Base-by-base conservation (phyloP, 2,888 invertebrate species). In the Petrophora chlorosata region DNA sequence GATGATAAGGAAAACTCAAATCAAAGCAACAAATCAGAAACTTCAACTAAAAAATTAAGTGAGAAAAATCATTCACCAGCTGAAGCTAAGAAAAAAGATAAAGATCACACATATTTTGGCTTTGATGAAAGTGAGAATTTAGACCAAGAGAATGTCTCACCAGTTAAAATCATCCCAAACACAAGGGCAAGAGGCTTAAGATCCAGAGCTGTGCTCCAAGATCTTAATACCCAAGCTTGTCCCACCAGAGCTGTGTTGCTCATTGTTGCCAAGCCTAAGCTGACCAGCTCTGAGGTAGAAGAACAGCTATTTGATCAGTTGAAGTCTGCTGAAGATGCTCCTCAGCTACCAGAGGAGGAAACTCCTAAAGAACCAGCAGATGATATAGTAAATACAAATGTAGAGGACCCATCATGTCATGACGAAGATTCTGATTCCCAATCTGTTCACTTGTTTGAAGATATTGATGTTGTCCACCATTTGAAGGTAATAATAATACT, bases 391-490 rank as follows among this genome's bases (percentile, higher is more conserved):
- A 46, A 40, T 22, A 73, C 70, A 4, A 65, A 74, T 58, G 39
- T 70, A 12, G 67, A 64, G 36, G 68, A 76, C 17, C 25, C 57
- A 19, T 47, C 54, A 14, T 63, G 26, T 26, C 19, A 14, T 12
- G 55, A 63, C 30, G 10, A 52, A 16, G 56, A 61, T 17, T 61
- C 79, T 58, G 77, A 85, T 52, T 67, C 70, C 5, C 62, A 82
- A 19, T 86, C 87, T 26, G 81, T 89, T 0, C 86, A 86, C 67
- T 70, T 90, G 54, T 90, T 90, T 81, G 88, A 90, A 65, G 89
- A 90, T 66, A 75, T 90, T 61, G 88, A 86, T 62, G 17, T 86
- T 45, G 62, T 85, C 29, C 85, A 88, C 72, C 80, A 87, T 70
- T 57, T 76, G 15, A 87, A 90, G 85, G 89, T 89, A 71, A 59